Evolutionary conservation across 2,888 invertebrate species (phyloP).

Genomic region (Lasioglossum zephyrum): DNA sequence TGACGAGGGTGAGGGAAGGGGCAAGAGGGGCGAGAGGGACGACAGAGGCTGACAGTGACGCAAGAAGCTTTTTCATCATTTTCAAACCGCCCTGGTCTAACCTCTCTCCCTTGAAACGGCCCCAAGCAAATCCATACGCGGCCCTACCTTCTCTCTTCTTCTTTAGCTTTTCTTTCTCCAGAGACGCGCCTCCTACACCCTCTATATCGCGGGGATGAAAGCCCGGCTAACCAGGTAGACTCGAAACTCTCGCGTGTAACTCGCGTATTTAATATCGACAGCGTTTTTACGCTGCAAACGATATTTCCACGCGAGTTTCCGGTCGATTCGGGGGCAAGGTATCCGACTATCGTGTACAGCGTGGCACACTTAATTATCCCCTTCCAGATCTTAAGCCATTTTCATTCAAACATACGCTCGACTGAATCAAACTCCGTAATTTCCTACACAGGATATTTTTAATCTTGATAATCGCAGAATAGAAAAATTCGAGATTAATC

Average conservation of each 20-base stretch:
- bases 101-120: constrained; percentile 70
- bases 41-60: constrained; percentile 77
- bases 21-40: constrained; percentile 45
- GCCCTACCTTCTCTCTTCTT: constrained; percentile 34
- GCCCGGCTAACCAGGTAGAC: constrained; percentile 59
- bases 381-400: neutral
- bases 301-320: neutral
- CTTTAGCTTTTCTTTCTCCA: constrained; percentile 34
- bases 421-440: neutral
- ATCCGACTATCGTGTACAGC: neutral
- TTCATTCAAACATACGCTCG: neutral
- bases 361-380: neutral
- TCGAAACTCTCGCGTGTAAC: constrained; percentile 33
- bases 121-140: constrained; percentile 74
- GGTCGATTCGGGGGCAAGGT: neutral
- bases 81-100: constrained; percentile 70
- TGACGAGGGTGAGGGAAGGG: constrained; percentile 48
- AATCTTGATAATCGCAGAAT: neutral
- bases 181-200: constrained; percentile 45
- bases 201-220: constrained; percentile 55
- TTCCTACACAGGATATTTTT: neutral
- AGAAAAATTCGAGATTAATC: neutral
- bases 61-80: constrained; percentile 79
- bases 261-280: constrained; percentile 53
- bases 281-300: constrained; percentile 25